Conservation (phyloP, 2,113 vertebrate genomes). For the Takifugu bimaculatus region DNA sequence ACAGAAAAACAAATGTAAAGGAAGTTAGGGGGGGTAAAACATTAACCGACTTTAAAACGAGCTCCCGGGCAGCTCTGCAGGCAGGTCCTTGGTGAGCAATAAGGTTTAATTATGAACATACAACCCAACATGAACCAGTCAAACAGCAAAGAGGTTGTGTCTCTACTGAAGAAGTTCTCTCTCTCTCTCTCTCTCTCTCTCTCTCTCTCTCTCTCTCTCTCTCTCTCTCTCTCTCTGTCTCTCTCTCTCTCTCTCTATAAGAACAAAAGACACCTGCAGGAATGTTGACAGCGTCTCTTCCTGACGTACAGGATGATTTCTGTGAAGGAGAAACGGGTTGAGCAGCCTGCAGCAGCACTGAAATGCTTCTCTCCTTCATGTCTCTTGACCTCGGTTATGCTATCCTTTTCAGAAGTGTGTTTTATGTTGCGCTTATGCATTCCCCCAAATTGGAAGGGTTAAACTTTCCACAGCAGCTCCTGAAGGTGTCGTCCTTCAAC, state of each 20-base stretch:
- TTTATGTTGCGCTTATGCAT: too few relatives aligned
- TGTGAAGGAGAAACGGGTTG: slow-evolving; percentile 43
- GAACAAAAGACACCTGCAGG: slow-evolving; percentile 9
- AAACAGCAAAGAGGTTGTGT: too few relatives aligned
- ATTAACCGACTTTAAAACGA: slow-evolving; percentile 14
- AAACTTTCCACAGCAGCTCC: too few relatives aligned
- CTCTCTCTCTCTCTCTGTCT: not conserved
- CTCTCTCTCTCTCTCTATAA: not conserved
- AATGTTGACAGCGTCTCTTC: slow-evolving; percentile 20
- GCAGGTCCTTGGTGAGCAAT: slow-evolving; percentile 10
- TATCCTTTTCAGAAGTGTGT: too few relatives aligned
- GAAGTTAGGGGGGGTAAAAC: not conserved
- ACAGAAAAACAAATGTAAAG: not conserved
- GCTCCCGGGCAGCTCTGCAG: not conserved
- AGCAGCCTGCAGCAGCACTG: slow-evolving; percentile 26
- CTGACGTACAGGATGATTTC: slow-evolving; percentile 32
- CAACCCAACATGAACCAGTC: too few relatives aligned
- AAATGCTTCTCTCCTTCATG: too few relatives aligned
- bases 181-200: too few relatives aligned
- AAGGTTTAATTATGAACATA: not conserved
- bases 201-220: not conserved
- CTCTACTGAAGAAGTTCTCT: too few relatives aligned
- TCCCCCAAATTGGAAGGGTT: too few relatives aligned
- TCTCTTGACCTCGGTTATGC: too few relatives aligned
- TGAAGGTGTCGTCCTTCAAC: too few relatives aligned